A percentile compares a stretch with the other conserved stretches of the same genome.
Evolutionary conservation across 2,113 vertebrate species (phyloP).

Genomic region (Petaurus breviceps): DNA sequence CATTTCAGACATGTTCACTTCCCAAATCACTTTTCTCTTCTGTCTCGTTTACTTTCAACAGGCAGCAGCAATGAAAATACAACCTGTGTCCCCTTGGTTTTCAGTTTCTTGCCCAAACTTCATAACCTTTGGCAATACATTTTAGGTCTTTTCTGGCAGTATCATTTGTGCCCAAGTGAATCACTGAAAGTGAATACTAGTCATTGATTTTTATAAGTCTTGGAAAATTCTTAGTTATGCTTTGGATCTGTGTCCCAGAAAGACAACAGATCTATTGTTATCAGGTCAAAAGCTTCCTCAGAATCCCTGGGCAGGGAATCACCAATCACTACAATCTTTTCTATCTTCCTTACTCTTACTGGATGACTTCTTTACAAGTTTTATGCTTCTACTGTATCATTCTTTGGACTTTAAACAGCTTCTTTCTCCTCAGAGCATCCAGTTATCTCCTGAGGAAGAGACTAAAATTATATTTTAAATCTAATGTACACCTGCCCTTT

Average conservation of each 20-base stretch:
- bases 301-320: not conserved
- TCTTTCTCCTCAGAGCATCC: not conserved
- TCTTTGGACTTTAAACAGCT: not conserved
- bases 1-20: no score
- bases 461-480: not conserved
- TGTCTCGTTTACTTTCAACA: not conserved
- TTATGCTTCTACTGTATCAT: not conserved
- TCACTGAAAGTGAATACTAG: not conserved
- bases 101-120: not conserved
- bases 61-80: not conserved
- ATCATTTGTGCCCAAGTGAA: not conserved
- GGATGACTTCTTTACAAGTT: not conserved
- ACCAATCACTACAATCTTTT: not conserved
- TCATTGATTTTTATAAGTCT: not conserved
- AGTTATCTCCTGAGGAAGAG: not conserved
- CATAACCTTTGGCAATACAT: not conserved
- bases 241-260: not conserved
- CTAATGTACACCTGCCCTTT: not conserved
- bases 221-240: not conserved
- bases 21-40: no score
- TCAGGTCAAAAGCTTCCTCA: not conserved
- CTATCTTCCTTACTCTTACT: not conserved
- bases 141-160: not conserved
- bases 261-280: not conserved
- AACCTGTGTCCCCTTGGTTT: no score